Evolutionary conservation across 2,888 invertebrate genomes (phyloP).

Genomic region (Pollenia angustigena): DNA sequence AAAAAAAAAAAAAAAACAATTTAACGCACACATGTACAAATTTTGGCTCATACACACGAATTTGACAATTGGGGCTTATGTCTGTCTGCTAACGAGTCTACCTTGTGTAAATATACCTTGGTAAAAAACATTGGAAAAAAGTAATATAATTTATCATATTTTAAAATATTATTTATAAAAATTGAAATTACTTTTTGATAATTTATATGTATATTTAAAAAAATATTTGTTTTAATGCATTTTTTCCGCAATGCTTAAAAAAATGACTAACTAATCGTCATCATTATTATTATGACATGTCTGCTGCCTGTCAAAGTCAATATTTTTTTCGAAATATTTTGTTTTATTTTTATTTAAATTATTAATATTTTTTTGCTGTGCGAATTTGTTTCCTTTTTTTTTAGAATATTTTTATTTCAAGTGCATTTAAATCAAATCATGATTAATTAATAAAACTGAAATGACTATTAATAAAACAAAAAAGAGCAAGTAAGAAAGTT

Average conservation of each 20-base stretch:
- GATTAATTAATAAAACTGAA: conserved; percentile 39
- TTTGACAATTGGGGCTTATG: too few species aligned
- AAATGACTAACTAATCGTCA: not conserved
- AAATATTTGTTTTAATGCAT: not conserved
- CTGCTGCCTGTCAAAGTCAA: conserved; percentile 5
- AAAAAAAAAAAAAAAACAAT: too few species aligned
- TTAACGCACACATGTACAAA: too few species aligned
- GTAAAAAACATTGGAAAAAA: too few species aligned
- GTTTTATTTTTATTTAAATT: not conserved
- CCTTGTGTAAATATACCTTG: too few species aligned
- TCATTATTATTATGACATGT: not conserved
- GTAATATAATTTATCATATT: too few species aligned
- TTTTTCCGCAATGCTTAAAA: not conserved
- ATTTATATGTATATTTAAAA: too few species aligned
- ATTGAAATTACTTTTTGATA: too few species aligned
- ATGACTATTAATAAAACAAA: conserved; percentile 17
- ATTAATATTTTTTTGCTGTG: not conserved
- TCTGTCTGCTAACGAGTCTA: too few species aligned
- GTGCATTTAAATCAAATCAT: conserved; percentile 24
- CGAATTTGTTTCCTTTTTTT: not conserved
- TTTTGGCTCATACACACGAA: too few species aligned
- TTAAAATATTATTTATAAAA: too few species aligned
- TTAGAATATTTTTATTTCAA: not conserved
- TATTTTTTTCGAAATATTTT: too few species aligned
- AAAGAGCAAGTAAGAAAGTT: not conserved